phyloP scores from a whole-genome alignment of 2,113 vertebrate genomes.

The Chloropsis cyanopogon region DNA sequence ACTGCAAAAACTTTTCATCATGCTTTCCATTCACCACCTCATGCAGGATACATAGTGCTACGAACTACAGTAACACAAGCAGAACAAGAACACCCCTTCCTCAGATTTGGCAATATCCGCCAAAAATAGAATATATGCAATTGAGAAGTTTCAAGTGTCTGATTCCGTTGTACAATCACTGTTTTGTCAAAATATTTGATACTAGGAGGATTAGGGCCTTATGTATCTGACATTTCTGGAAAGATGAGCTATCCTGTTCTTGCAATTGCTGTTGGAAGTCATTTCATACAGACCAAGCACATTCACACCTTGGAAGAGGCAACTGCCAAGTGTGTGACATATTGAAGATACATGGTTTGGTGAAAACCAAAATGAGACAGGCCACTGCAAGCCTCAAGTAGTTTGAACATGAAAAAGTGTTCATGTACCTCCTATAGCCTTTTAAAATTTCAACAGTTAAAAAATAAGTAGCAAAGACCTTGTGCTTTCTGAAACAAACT shows the following conservation, averaged over 20 bases:
- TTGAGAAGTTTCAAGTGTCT: not conserved
- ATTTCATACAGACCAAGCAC: not conserved
- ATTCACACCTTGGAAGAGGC: not conserved
- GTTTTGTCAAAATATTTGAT: not conserved
- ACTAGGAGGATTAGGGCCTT: not conserved
- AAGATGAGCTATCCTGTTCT: not conserved
- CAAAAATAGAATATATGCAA: not conserved
- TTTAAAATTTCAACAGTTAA: not conserved
- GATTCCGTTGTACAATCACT: not conserved
- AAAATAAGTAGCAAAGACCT: not conserved
- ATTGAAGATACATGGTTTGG: not conserved
- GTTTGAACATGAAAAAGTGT: not conserved
- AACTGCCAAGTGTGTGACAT: not conserved
- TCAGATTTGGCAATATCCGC: rapidly evolving
- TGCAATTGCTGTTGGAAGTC: not conserved
- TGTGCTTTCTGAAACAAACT: not conserved
- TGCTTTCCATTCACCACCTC: not conserved
- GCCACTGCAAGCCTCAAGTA: not conserved
- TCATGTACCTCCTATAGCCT: not conserved
- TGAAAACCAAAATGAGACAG: not conserved
- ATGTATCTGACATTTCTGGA: not conserved
- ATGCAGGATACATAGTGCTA: not conserved
- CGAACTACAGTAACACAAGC: not conserved
- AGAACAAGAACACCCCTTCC: not conserved
- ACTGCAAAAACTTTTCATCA: not conserved